Base-by-base conservation (phyloP, 2,113 vertebrate genomes). In the Panthera tigris region DNA sequence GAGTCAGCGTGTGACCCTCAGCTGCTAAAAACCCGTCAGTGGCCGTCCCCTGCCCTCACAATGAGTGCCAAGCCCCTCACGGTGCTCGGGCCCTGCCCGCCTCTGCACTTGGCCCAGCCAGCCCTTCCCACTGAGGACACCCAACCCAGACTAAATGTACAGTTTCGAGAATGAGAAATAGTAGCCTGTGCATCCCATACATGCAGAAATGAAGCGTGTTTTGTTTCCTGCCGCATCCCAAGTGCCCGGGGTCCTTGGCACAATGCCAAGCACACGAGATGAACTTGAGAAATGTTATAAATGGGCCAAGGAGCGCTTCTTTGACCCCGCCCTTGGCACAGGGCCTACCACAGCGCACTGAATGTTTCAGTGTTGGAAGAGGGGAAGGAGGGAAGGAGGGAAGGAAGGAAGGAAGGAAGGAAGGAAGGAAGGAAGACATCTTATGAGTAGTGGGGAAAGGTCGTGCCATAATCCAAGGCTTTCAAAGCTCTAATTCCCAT, bases 291-390 rank as follows among this genome's bases (percentile, higher is more conserved):
- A 68, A 41, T 15, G 27, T 0, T 31, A 6, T 33, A 10, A 48
- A 36, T 25, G 21, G 25, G 29, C 41, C 18, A 29, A 82, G 29
- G 76, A 61, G 66, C 18, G 31, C 19, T 71, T 57, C 91, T 66
- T 83, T 92, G 63, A 82, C 52, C n/a, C 55, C 61, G 48, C 36
- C 93, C 91, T 80, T 90, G 94, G 94, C 86, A 50, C 41, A 3
- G 29, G 3, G 76, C 89, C 94, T 3, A 21, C 13, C 25, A n/a
- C 82, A 50, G 10, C 0, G 19, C 33, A 29, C 12, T 45, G 39
- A 45, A 84, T 36, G 61, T 61, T 95, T 52, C 36, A 39, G 76
- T 13, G 29, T 13, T 27, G 7, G 39, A 80, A 31, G 84, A 80
- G 25, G 55, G n/a, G 29, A 33, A 12, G 39, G 10, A 21, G 7